Evolutionary conservation across 2,797 vertebrate genomes (phyloP).

Genomic region (Peromyscus aztecus): DNA sequence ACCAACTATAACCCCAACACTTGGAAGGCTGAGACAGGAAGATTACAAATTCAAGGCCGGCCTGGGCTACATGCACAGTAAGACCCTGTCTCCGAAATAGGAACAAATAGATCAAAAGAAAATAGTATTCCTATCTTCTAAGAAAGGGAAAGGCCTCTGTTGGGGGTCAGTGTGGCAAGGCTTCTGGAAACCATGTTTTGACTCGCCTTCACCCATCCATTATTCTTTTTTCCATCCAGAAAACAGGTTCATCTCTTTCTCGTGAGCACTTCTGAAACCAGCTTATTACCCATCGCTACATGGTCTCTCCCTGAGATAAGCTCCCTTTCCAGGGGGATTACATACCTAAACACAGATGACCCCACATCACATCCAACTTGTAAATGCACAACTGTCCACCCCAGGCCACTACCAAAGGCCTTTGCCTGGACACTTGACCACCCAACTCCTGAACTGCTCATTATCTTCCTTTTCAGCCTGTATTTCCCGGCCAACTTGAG

Average conservation of each 20-base stretch:
- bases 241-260: neutral
- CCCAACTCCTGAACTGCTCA: neutral
- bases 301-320: neutral
- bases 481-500: neutral
- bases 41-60: neutral
- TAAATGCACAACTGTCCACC: neutral
- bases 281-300: neutral
- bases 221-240: slow-evolving; percentile 2
- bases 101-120: neutral
- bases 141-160: neutral
- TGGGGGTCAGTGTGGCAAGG: neutral
- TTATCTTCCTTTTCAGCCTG: neutral
- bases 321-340: neutral
- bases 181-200: slow-evolving; percentile 24
- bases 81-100: neutral
- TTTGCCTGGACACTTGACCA: too few species aligned
- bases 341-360: neutral
- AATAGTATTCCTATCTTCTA: neutral
- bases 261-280: neutral
- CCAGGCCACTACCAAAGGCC: neutral
- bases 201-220: neutral
- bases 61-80: neutral
- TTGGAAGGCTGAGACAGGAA: neutral
- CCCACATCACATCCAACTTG: neutral
- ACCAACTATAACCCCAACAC: neutral